phyloP scores from a whole-genome alignment of 1,140 invertebrate species.

The Andricus grossulariae region DNA sequence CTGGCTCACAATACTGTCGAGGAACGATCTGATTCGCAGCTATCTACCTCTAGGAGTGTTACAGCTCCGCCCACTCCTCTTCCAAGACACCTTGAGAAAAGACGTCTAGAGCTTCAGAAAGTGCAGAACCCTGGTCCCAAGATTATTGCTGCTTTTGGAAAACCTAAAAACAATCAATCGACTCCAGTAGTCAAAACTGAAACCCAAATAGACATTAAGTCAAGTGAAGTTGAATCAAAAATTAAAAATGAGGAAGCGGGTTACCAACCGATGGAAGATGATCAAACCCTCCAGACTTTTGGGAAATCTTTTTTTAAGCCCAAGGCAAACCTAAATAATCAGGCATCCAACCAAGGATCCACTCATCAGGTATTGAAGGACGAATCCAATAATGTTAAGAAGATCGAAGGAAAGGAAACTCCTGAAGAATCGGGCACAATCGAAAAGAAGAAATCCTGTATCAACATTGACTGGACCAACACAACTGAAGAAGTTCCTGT shows the following conservation, averaged over 20 bases:
- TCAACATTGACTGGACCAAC: constrained; percentile 37
- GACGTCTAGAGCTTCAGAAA: no score
- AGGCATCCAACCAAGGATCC: not conserved
- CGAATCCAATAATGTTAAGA: not conserved
- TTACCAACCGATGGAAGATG: constrained; percentile 32
- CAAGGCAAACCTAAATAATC: not conserved
- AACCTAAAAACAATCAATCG: not conserved
- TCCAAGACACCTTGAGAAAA: not conserved
- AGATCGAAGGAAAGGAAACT: not conserved
- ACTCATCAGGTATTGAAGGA: constrained; percentile 1
- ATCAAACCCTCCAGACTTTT: not conserved
- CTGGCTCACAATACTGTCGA: constrained; percentile 72
- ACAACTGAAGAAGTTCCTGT: not conserved
- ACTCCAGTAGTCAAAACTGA: not conserved
- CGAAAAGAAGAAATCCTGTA: constrained; percentile 41
- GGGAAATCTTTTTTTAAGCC: constrained; percentile 1
- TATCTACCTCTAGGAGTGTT: constrained; percentile 53
- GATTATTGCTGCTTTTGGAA: not conserved
- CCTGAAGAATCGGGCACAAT: constrained; percentile 35
- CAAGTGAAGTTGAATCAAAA: not conserved
- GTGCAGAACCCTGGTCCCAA: not conserved
- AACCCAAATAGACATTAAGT: not conserved
- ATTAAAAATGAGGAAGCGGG: constrained; percentile 17
- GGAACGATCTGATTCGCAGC: constrained; percentile 62
- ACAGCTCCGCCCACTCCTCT: constrained; percentile 34